Evolutionary conservation across 2,113 vertebrate species (phyloP), one percentile per base, ranked within the genome.

Genomic region (Epinephelus fuscoguttatus): DNA sequence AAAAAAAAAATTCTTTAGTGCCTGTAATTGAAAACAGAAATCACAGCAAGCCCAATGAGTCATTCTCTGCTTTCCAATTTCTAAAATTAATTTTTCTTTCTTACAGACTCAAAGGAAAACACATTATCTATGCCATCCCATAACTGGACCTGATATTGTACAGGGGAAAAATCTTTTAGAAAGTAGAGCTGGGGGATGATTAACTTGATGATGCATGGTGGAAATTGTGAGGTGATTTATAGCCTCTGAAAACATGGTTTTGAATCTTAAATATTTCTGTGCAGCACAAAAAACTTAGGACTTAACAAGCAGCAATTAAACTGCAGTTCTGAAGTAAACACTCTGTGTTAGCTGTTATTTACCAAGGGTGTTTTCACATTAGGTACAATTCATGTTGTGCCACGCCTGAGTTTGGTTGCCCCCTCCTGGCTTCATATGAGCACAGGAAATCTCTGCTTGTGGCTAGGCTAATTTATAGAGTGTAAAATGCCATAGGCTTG

Each of bases 11-110:
- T 80, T 60, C 70, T 87, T 70, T 84, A 76, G 82, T 85, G 80
- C 64, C 83, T 81, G 49, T 95, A 93, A 94, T 94, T 95, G 93
- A 91, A 95, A 94, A 91, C 93, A 94, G 91, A 70, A 30, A 87
- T 89, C n/a, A 70, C 79, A 60, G 56, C 49, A 62, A 79, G 70
- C 62, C 50, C 50, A 78, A 18, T 81, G 78, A 92, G 63, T 91
- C 86, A 84, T 60, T 81, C 78, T 67, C n/a, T 67, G 62, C 80
- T 84, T 76, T 88, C 59, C 42, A 55, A 40, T 71, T 79, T 84
- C 80, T 83, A 40, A 85, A 90, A 78, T 74, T 45, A 78, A 70
- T 86, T 84, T 75, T 42, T 23, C 45, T 81, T 62, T 88, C 52
- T 49, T 42, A 75, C 13, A 18, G 21, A 64, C 40, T 84, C 66